phyloP scores from a whole-genome alignment of 2,797 vertebrate species.

The Notolepis coatsorum region DNA sequence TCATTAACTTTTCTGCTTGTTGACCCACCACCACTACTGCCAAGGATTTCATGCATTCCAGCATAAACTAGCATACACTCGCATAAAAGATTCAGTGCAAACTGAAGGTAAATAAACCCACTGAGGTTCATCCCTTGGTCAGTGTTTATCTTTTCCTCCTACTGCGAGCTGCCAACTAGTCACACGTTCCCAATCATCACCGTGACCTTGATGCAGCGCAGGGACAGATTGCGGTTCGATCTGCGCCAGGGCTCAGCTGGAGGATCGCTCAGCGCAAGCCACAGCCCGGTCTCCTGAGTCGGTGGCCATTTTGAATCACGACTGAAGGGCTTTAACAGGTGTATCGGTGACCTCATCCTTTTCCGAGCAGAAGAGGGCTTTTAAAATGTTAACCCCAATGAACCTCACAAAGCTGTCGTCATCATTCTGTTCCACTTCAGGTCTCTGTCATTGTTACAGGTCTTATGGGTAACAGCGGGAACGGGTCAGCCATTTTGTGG shows the following conservation, averaged over 20 bases:
- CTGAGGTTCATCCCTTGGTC: constrained; percentile 40
- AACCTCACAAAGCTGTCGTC: constrained; percentile 29
- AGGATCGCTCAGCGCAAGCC: constrained; percentile 49
- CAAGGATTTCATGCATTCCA: too few relatives aligned
- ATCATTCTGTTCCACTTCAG: constrained; percentile 17
- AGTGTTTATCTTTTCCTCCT: constrained; percentile 23
- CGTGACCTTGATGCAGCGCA: constrained; percentile 64
- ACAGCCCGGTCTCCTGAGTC: constrained; percentile 47
- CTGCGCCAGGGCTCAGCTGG: constrained; percentile 53
- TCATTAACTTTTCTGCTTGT: too few relatives aligned
- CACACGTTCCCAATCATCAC: constrained; percentile 60
- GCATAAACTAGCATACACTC: too few relatives aligned
- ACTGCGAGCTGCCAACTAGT: constrained; percentile 44
- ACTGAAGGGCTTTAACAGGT: constrained; percentile 63
- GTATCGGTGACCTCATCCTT: constrained; percentile 60
- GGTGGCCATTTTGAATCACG: constrained; percentile 44
- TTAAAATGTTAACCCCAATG: constrained; percentile 36
- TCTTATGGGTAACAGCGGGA: background rate
- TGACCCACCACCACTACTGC: too few relatives aligned
- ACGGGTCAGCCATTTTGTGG: constrained; percentile 25
- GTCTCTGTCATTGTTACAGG: constrained; percentile 30
- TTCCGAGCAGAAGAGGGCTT: constrained; percentile 40
- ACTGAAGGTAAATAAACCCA: too few relatives aligned
- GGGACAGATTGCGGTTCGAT: constrained; percentile 67
- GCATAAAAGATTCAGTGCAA: too few relatives aligned